Percentiles rank a stretch among this genome's conserved stretches.
These are phyloP conservation scores for Noctua comes DNA, from an alignment of 2,888 invertebrate genomes.

Conservation along the genomic window DNA sequence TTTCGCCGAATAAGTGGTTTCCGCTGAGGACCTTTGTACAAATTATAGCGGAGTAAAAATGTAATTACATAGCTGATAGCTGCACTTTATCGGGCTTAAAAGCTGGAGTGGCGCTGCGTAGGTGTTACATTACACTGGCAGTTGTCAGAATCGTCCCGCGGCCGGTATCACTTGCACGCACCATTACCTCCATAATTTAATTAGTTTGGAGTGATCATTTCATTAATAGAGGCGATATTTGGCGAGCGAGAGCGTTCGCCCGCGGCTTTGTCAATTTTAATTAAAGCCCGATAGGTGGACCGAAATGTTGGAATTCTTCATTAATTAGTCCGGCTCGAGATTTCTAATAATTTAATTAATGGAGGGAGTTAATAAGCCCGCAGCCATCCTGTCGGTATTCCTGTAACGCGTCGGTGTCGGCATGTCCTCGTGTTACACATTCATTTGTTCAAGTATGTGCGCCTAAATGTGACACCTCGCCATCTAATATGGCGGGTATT, in stretches of 20 bases:
- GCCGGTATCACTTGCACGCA: constrained; percentile 87
- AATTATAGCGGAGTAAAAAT: constrained; percentile 50
- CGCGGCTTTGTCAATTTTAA: constrained; percentile 90
- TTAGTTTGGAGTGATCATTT: constrained; percentile 90
- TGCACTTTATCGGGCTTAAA: constrained; percentile 47
- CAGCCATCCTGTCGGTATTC: constrained; percentile 82
- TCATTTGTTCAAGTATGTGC: constrained; percentile 67
- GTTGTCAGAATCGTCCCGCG: constrained; percentile 66
- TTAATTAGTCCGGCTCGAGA: constrained; percentile 89
- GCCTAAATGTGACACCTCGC: constrained; percentile 56
- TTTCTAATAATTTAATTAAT: constrained; percentile 90
- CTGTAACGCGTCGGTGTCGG: constrained; percentile 78
- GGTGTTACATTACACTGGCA: constrained; percentile 64
- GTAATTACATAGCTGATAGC: constrained; percentile 38
- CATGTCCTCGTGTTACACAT: constrained; percentile 71
- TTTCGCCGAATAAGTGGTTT: constrained; percentile 57
- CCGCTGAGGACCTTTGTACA: constrained; percentile 32
- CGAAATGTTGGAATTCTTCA: constrained; percentile 90
- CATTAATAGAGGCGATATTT: constrained; percentile 90
- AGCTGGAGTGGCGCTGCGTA: constrained; percentile 49
- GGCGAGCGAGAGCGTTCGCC: constrained; percentile 83
- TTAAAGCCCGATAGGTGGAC: constrained; percentile 89
- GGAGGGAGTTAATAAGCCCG: constrained; percentile 86
- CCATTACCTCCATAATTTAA: constrained; percentile 90
- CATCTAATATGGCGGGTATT: constrained; percentile 33